Percentiles rank a stretch among this genome's conserved stretches.
phyloP scores from a whole-genome alignment of 2,113 vertebrate species.

The Terrapene triunguis region DNA sequence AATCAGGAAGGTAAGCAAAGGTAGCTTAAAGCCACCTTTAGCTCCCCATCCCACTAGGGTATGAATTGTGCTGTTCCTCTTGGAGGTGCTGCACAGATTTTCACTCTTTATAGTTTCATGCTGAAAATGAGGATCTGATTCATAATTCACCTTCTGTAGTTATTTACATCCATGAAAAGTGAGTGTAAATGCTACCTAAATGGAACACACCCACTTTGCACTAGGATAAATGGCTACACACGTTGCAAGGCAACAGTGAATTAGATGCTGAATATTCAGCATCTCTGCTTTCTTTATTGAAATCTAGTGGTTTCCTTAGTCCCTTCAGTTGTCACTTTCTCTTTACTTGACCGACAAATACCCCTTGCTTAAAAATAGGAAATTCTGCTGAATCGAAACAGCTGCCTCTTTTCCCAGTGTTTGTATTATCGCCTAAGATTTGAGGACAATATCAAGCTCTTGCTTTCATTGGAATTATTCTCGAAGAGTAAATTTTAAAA shows the following conservation, averaged over 20 bases:
- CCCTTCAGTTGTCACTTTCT: not conserved
- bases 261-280: slow-evolving; percentile 24
- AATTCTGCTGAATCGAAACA: not conserved
- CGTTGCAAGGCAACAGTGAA: not conserved
- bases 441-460: not conserved
- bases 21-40: not conserved
- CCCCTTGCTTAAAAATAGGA: not conserved
- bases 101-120: not conserved
- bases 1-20: not conserved
- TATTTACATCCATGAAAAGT: slow-evolving; percentile 15
- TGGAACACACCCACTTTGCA: not conserved
- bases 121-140: slow-evolving; percentile 40
- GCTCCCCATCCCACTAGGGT: not conserved
- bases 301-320: not conserved
- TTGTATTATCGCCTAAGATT: not conserved
- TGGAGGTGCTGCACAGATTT: not conserved
- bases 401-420: not conserved
- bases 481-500: slow-evolving; percentile 45
- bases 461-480: slow-evolving; percentile 27
- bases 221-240: slow-evolving; percentile 11
- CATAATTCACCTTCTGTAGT: slow-evolving; percentile 5
- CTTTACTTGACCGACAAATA: not conserved
- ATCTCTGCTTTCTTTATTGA: not conserved
- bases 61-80: slow-evolving; percentile 2
- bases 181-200: not conserved